Conservation (phyloP, 2,888 invertebrate species). For the Leptinotarsa juncta region DNA sequence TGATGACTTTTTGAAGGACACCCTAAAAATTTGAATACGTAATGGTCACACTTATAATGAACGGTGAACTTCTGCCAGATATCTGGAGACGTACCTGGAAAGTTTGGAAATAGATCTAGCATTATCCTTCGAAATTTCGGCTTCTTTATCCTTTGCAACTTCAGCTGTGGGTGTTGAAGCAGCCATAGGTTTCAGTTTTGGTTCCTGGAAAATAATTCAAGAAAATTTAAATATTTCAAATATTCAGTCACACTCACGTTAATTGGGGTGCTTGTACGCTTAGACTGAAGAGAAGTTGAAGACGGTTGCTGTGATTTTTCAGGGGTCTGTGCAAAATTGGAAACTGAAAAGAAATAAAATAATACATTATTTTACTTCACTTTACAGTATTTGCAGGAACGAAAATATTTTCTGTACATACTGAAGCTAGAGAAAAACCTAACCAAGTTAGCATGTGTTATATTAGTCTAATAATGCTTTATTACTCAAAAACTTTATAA, state of each 20-base stretch:
- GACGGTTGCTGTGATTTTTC: constrained; percentile 17
- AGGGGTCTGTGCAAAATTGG: constrained; percentile 9
- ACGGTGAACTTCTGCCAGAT: background rate
- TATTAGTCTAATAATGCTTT: too few species aligned
- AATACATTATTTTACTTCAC: too few species aligned
- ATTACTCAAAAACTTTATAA: too few species aligned
- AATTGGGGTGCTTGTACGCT: constrained; percentile 50
- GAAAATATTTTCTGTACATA: too few species aligned
- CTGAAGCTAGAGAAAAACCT: too few species aligned
- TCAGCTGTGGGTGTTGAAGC: constrained; percentile 27
- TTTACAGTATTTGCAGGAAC: too few species aligned
- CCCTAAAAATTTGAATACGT: background rate
- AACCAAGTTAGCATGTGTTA: too few species aligned
- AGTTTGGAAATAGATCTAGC: constrained; percentile 3
- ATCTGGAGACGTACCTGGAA: background rate
- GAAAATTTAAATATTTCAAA: background rate
- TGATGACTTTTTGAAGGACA: background rate
- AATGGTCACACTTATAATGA: background rate
- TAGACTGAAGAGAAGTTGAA: constrained; percentile 34
- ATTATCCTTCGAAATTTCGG: background rate
- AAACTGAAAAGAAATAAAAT: constrained; percentile 11
- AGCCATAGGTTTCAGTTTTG: constrained; percentile 31
- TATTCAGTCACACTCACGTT: constrained; percentile 40
- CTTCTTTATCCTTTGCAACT: background rate
- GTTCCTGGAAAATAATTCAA: constrained; percentile 27